Evolutionary conservation across 2,113 vertebrate species (phyloP).

Genomic region (Oplegnathus fasciatus): DNA sequence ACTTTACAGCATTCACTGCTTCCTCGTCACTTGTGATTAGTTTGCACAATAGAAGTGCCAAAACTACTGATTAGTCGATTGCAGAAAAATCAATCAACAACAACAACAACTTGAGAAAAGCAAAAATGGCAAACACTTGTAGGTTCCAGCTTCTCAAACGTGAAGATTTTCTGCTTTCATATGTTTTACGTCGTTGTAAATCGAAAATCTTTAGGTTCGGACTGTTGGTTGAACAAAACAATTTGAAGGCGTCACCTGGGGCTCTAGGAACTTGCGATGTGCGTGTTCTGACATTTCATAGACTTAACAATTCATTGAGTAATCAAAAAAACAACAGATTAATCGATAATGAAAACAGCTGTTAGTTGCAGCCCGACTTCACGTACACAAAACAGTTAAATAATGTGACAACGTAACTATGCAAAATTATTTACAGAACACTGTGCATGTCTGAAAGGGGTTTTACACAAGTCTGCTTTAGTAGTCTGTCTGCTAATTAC

Average conservation of each 20-base stretch:
- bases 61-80: background rate
- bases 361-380: too few species aligned
- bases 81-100: background rate
- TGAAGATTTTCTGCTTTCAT: background rate
- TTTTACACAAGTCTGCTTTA: background rate
- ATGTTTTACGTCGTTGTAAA: too few species aligned
- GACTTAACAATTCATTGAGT: background rate
- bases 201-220: too few species aligned
- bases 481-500: background rate
- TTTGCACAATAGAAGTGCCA: background rate
- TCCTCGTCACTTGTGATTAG: too few species aligned
- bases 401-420: background rate
- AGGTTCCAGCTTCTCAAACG: background rate
- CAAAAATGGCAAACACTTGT: background rate
- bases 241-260: too few species aligned
- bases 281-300: background rate
- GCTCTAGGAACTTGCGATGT: too few species aligned
- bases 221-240: background rate
- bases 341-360: too few species aligned
- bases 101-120: background rate
- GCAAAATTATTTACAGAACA: background rate
- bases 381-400: too few species aligned
- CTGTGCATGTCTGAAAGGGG: background rate
- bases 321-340: too few species aligned
- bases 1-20: background rate